These are phyloP conservation scores for Helostoma temminkii DNA, from an alignment of 2,797 vertebrate genomes.

Conservation along the genomic window DNA sequence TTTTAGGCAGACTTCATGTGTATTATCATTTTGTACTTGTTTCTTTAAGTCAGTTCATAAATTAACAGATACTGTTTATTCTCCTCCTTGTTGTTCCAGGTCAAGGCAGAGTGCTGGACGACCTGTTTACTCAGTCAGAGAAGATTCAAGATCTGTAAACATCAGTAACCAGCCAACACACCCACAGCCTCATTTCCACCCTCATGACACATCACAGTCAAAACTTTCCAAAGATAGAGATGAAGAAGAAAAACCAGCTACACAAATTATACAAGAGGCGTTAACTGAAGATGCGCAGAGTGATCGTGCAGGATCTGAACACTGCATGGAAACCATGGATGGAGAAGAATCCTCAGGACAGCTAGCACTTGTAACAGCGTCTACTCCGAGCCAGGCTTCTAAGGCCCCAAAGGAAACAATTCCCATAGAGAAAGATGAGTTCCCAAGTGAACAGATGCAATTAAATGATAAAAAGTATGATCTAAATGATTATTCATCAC, in stretches of 20 bases:
- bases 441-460: background rate
- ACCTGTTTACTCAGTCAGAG: slow-evolving; percentile 25
- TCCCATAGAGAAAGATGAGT: background rate
- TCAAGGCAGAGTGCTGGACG: slow-evolving; percentile 18
- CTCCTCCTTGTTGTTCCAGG: slow-evolving; percentile 32
- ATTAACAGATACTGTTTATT: slow-evolving; percentile 2
- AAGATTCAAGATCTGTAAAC: slow-evolving; percentile 30
- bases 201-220: background rate
- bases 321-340: background rate
- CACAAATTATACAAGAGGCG: background rate
- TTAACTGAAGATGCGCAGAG: background rate
- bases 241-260: background rate
- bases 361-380: background rate
- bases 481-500: slow-evolving; percentile 6
- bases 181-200: background rate
- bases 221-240: background rate
- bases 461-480: background rate
- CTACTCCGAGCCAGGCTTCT: slow-evolving; percentile 10
- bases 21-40: too few relatives aligned
- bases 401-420: background rate
- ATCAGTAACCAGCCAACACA: background rate
- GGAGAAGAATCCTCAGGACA: slow-evolving; percentile 6
- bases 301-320: background rate
- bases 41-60: background rate
- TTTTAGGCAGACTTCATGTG: too few relatives aligned